Evolutionary conservation across 2,113 vertebrate genomes (phyloP), one percentile per base, ranked within the genome.

Genomic region (Alligator sinensis): DNA sequence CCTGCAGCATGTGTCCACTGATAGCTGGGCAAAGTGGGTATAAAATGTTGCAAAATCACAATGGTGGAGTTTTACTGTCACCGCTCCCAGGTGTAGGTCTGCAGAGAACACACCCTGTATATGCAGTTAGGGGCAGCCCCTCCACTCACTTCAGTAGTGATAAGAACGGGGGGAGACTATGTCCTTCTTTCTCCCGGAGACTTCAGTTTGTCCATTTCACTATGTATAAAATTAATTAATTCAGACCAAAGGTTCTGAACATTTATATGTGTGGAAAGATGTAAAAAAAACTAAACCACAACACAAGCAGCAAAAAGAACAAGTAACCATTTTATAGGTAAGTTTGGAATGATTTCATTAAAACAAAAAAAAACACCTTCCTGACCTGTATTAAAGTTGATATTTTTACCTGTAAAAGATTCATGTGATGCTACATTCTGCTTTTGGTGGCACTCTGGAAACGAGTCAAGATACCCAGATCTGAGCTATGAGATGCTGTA

Each of bases 1-100:
- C 76, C 55, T 10, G 3, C 0, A 14, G 25, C 0, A 1, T 16
- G 15, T 0, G 1, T 60, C 78, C 24, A 3, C 47, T 24, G 21
- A 6, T 25, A 3, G 0, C 1, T 1, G 2, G 11, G 15, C 54
- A 3, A 27, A 84, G 57, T 1, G 8, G 12, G 85, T 80, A 57
- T 25, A 3, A 5, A 70, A 60, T 47, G 57, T 68, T 66, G 78
- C 57, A 64, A 54, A 5, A 4, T 75, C 13, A 12, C 5, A 25
- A 9, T n/a, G 76, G 18, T 30, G 14, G 86, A n/a, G 5, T 16
- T 3, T 61, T 28, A 25, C 12, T 81, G 57, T 24, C 47, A 21
- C 28, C 38, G 6, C 2, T 3, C 30, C 17, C 60, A 55, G 66
- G 27, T 21, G 16, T 38, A 16, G 17, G 47, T 58, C 59, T 22